phyloP scores from a whole-genome alignment of 2,888 invertebrate genomes.

The Scaptomyza polygonia region DNA sequence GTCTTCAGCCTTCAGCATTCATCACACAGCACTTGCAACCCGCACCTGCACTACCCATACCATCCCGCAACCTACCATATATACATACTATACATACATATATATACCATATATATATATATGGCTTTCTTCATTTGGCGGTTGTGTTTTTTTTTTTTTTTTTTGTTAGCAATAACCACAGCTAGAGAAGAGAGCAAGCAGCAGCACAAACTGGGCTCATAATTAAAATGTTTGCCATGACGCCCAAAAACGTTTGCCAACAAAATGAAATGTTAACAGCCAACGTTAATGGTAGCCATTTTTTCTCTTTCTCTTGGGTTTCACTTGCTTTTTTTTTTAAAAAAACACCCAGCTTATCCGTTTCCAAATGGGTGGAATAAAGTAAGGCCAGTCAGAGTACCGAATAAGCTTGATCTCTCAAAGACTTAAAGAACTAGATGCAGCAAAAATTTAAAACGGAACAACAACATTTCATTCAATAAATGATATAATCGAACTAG shows the following conservation, averaged over 20 bases:
- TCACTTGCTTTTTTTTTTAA: conserved; percentile 1
- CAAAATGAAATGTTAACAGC: conserved; percentile 67
- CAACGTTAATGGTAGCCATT: conserved; percentile 56
- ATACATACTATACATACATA: conserved; percentile 7
- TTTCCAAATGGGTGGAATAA: not conserved
- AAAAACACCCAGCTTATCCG: not conserved
- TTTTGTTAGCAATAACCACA: conserved; percentile 48
- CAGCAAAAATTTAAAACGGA: too few species aligned
- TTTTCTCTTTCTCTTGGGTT: conserved; percentile 23
- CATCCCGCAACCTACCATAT: not conserved
- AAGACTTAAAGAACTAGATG: not conserved
- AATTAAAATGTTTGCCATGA: conserved; percentile 71
- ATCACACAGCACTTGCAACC: conserved; percentile 14
- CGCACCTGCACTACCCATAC: conserved; percentile 9
- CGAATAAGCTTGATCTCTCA: not conserved
- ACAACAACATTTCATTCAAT: too few species aligned
- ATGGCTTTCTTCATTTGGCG: conserved; percentile 66
- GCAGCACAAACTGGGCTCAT: conserved; percentile 58
- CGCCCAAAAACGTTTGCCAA: conserved; percentile 51
- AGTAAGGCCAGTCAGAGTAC: not conserved
- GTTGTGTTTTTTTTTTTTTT: conserved; percentile 13
- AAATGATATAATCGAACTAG: not conserved
- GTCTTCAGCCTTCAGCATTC: conserved; percentile 32
- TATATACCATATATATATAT: conserved; percentile 8
- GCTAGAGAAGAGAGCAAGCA: conserved; percentile 5